Conservation (phyloP, 2,888 invertebrate genomes). For the Parascotia fuliginaria region DNA sequence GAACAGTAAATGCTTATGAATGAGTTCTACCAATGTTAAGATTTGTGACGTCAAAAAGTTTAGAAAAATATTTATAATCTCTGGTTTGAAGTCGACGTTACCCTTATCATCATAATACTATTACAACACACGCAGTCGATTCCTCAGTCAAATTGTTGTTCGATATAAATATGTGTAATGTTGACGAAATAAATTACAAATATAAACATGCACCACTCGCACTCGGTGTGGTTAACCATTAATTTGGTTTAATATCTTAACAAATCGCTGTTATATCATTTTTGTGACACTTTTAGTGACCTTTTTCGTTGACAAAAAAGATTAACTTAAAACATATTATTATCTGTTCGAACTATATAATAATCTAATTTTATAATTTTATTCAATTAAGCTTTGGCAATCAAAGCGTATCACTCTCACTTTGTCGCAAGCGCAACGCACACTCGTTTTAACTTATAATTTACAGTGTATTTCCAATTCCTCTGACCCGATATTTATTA, state of each 20-base stretch:
- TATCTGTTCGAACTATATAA: constrained; percentile 41
- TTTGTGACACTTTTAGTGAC: constrained; percentile 77
- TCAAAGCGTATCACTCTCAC: constrained; percentile 60
- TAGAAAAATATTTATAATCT: constrained; percentile 82
- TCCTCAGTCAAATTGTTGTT: constrained; percentile 75
- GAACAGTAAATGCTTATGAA: constrained; percentile 75
- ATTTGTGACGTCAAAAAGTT: constrained; percentile 80
- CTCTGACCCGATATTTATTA: constrained; percentile 38
- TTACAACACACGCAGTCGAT: constrained; percentile 73
- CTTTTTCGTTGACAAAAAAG: constrained; percentile 62
- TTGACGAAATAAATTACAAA: constrained; percentile 19
- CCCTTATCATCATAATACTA: constrained; percentile 68
- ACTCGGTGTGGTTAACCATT: neutral
- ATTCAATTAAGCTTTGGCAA: constrained; percentile 61
- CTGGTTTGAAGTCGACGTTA: constrained; percentile 73
- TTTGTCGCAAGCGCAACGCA: constrained; percentile 38
- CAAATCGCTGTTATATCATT: constrained; percentile 21
- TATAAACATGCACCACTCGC: constrained; percentile 12
- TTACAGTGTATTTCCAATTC: constrained; percentile 44
- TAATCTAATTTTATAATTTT: constrained; percentile 35
- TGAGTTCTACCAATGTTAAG: constrained; percentile 60
- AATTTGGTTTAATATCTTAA: constrained; percentile 17
- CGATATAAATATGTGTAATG: constrained; percentile 51
- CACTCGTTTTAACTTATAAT: constrained; percentile 41
- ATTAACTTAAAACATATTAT: constrained; percentile 56